Base-by-base conservation (phyloP, 64 coral and sea anemone species). In the Montipora foliosa region DNA sequence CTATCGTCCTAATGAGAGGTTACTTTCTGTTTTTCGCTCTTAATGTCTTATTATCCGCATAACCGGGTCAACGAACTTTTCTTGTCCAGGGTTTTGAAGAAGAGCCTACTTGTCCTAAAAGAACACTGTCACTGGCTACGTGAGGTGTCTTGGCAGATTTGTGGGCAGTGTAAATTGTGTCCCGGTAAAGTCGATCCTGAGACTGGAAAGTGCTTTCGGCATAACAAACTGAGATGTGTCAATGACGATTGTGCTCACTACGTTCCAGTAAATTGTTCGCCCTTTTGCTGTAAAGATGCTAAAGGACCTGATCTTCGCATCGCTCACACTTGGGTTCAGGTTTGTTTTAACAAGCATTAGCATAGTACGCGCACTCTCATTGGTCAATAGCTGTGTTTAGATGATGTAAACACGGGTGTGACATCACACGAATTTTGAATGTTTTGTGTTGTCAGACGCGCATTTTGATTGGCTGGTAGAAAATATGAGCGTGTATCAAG, bases 201-300 rank as follows among this genome's bases (percentile, higher is more conserved):
- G 6, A 83, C 81, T 44, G 59, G 59, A 47, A 83, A 66, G 25
- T 83, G 81, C 14, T 83, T 46, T 16, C 55, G 81, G 22, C 81
- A 83, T 67, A 24, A 83, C 5, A 7, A 66, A 83, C 12, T 1
- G 7, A 24, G 37, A 46, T 82, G 79, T 61, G 8, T 6, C 22
- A 9, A 44, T 83, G 81, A 83, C 16, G 81, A 83, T 25, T 83
- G 81, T 67, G 81, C 81, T 46, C 81, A 83, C 21, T 83, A 83
- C 46, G 81, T 83, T 67, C 6, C 81, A 12, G 5, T 83, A 3
- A 13, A 47, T 4, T 11, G 11, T 83, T 67, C 24, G 10, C 81
- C 81, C 1, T 83, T 83, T 44, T 83, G 81, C 58, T 83, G 81
- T 83, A 47, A 44, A 47, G 29, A 83, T 83, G 81, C 81, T 15